A percentile compares a stretch with the other conserved stretches of the same genome.
phyloP scores from a whole-genome alignment of 2,888 invertebrate genomes.

The Dryomyza anilis region DNA sequence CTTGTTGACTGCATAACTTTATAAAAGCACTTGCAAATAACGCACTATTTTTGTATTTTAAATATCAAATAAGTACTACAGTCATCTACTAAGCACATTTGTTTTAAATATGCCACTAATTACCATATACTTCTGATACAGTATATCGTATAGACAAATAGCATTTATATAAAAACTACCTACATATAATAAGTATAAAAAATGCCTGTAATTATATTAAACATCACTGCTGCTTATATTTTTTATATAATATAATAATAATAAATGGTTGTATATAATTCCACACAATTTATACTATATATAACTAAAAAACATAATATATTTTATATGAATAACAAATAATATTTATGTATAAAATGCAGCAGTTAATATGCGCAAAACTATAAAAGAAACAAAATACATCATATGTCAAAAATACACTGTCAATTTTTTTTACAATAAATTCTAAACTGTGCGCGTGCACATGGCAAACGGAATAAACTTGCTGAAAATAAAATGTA shows the following conservation, averaged over 20 bases:
- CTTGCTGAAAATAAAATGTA: background rate
- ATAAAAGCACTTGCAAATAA: too few relatives aligned
- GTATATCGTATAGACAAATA: too few relatives aligned
- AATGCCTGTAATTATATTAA: background rate
- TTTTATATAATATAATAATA: background rate
- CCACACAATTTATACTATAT: background rate
- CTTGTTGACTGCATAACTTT: too few relatives aligned
- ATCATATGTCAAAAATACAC: background rate
- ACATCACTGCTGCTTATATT: conserved; percentile 19
- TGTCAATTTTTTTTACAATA: conserved; percentile 7
- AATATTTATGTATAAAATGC: background rate
- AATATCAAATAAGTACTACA: too few relatives aligned
- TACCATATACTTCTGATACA: too few relatives aligned
- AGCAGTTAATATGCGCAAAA: background rate
- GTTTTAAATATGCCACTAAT: too few relatives aligned
- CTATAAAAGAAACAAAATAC: background rate
- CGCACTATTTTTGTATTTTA: too few relatives aligned
- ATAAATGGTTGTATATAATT: conserved; percentile 3
- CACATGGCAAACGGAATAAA: background rate
- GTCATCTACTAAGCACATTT: too few relatives aligned
- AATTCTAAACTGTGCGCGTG: background rate
- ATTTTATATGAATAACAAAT: background rate
- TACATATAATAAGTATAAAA: too few relatives aligned
- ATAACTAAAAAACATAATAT: too few relatives aligned
- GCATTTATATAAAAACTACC: too few relatives aligned